Percentiles rank a stretch among this genome's conserved stretches.
Conservation (phyloP, 2,797 vertebrate genomes). For the Labeo calbasu region DNA sequence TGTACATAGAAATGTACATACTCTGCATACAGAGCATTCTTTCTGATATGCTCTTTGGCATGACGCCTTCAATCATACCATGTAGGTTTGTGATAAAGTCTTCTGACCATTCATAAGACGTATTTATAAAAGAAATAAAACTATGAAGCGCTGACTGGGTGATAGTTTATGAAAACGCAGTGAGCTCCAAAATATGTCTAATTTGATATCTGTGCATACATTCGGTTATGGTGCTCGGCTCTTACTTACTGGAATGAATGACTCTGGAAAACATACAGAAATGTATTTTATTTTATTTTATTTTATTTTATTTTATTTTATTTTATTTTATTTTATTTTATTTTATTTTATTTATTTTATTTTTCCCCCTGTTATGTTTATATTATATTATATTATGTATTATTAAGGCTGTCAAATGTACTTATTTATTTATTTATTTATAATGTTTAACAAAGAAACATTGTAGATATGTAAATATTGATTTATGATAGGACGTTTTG, state of each 20-base stretch:
- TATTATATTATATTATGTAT: too few species aligned
- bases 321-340: too few species aligned
- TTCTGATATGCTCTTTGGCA: background rate
- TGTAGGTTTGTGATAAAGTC: background rate
- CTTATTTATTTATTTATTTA: too few species aligned
- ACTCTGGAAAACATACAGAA: background rate
- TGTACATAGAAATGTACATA: background rate
- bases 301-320: too few species aligned
- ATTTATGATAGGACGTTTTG: too few species aligned
- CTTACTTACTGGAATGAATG: background rate
- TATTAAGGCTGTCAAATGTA: too few species aligned
- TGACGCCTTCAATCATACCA: background rate
- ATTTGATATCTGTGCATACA: background rate
- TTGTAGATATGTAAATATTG: too few species aligned
- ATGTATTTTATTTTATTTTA: too few species aligned
- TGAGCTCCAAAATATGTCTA: background rate
- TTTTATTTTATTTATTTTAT: too few species aligned
- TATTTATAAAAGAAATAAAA: background rate
- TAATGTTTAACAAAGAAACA: too few species aligned
- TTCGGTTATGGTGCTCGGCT: background rate
- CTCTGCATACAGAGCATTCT: background rate
- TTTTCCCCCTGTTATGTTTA: too few species aligned
- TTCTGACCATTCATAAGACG: background rate
- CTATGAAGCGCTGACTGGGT: background rate
- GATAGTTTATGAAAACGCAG: background rate